phyloP scores from a whole-genome alignment of 1,140 invertebrate species.

The Trialeurodes vaporariorum region DNA sequence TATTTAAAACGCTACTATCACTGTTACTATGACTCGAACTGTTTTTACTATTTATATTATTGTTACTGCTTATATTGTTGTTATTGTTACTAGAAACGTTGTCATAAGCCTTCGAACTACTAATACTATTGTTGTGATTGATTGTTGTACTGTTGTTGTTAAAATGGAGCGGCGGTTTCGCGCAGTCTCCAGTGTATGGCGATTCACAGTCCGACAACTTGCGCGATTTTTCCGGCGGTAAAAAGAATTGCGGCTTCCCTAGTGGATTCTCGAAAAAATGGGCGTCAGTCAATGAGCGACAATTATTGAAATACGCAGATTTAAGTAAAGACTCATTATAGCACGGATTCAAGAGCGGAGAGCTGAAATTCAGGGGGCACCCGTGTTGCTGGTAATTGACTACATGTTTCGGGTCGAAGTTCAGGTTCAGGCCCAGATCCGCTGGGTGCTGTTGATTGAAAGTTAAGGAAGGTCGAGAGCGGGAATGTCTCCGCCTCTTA shows the following conservation, averaged over 20 bases:
- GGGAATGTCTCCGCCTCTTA: neutral
- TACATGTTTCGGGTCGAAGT: neutral
- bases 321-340: neutral
- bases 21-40: no score
- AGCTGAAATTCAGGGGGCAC: neutral
- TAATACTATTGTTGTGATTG: conserved; percentile 36
- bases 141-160: conserved; percentile 25
- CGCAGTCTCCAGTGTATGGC: conserved; percentile 37
- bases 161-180: conserved; percentile 50
- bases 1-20: neutral
- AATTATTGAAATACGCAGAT: neutral
- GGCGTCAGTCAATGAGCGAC: neutral
- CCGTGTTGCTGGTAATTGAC: neutral
- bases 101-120: neutral
- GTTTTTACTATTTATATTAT: neutral
- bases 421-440: neutral
- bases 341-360: neutral
- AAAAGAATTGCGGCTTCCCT: neutral
- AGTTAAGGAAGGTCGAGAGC: neutral
- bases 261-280: neutral
- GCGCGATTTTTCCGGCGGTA: no score
- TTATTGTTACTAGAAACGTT: conserved; percentile 31
- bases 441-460: neutral
- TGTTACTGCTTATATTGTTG: neutral
- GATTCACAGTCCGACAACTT: conserved; percentile 17